A percentile compares a stretch with the other conserved stretches of the same genome.
Conservation (phyloP, 2,113 vertebrate genomes). For the Etheostoma spectabile region DNA sequence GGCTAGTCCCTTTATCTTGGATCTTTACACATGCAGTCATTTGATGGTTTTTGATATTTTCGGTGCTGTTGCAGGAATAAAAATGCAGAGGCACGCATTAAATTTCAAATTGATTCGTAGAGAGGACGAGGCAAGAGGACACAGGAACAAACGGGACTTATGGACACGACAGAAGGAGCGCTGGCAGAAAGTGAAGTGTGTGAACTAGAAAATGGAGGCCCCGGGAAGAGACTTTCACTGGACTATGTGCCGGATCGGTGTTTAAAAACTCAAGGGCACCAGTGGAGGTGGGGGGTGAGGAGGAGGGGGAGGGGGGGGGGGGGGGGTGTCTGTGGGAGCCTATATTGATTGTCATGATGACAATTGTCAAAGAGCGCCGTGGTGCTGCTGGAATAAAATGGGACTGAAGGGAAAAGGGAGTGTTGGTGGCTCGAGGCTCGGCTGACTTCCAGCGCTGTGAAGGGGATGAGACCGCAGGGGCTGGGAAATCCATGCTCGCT, state of each 20-base stretch:
- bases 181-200: slow-evolving; percentile 28
- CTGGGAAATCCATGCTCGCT: slow-evolving; percentile 50
- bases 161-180: slow-evolving; percentile 8
- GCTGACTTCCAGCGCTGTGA: slow-evolving; percentile 78
- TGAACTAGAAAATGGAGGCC: slow-evolving; percentile 47
- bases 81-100: slow-evolving; percentile 22
- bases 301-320: background rate
- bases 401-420: slow-evolving; percentile 66
- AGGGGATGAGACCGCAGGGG: slow-evolving; percentile 67
- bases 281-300: background rate
- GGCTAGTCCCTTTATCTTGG: too few relatives aligned
- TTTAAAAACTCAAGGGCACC: slow-evolving; percentile 70
- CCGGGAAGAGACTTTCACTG: slow-evolving; percentile 56
- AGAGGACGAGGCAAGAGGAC: background rate
- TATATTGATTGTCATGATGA: slow-evolving; percentile 79
- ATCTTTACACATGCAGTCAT: background rate
- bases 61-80: background rate
- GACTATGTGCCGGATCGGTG: slow-evolving; percentile 60
- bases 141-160: slow-evolving; percentile 28
- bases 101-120: slow-evolving; percentile 10
- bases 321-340: slow-evolving; percentile 58
- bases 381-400: slow-evolving; percentile 65
- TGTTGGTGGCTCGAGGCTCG: slow-evolving; percentile 63
- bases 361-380: slow-evolving; percentile 73
- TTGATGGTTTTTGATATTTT: slow-evolving; percentile 22